Conservation (phyloP, 2,888 invertebrate genomes). For the Glomeris marginata region DNA sequence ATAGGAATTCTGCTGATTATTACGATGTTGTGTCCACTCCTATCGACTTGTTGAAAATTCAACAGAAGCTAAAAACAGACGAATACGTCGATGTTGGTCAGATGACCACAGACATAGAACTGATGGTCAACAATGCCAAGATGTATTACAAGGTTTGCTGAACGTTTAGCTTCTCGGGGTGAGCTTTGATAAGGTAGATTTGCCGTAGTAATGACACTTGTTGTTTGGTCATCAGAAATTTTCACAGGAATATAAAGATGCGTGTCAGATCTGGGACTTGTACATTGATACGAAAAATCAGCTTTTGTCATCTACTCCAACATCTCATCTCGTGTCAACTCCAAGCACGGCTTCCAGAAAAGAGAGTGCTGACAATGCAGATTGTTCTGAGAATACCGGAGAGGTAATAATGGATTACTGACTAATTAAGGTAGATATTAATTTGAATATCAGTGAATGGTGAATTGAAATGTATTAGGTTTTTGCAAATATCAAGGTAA, state of each 20-base stretch:
- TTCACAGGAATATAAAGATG: constrained; percentile 75
- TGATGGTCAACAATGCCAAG: constrained; percentile 86
- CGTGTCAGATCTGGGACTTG: constrained; percentile 71
- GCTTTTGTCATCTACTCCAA: constrained; percentile 21
- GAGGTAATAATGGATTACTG: not conserved
- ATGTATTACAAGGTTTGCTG: constrained; percentile 64
- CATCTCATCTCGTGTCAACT: not conserved
- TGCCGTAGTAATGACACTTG: not conserved
- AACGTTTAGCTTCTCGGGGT: not conserved
- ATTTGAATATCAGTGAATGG: not conserved
- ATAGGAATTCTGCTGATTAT: constrained; percentile 28
- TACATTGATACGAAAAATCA: constrained; percentile 47
- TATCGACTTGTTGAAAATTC: constrained; percentile 86
- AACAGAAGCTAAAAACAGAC: constrained; percentile 92
- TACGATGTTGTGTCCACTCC: constrained; percentile 71
- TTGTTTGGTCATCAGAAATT: constrained; percentile 39
- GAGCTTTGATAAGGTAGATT: not conserved
- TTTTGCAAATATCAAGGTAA: no score
- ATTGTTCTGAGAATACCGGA: no score
- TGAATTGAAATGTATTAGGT: not conserved
- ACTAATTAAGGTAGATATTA: not conserved
- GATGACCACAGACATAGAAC: constrained; percentile 72
- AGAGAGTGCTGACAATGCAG: no score
- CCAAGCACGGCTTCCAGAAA: no score
- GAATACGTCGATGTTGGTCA: constrained; percentile 91